Conservation (phyloP, 2,888 invertebrate genomes). For the Ennomos erosarius region DNA sequence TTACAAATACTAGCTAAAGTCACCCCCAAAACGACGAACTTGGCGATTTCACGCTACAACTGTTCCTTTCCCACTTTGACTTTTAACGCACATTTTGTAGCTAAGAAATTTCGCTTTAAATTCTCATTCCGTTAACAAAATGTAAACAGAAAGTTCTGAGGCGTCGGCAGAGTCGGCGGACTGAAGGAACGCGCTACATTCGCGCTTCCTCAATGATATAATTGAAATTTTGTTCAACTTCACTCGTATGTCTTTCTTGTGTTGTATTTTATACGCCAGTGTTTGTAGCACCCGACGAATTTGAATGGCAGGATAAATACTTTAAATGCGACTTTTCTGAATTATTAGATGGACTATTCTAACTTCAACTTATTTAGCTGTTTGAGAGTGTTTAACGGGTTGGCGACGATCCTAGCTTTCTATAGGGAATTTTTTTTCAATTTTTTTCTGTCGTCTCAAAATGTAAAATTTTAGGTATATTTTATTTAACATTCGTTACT, state of each 20-base stretch:
- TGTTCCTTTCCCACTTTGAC: conserved; percentile 55
- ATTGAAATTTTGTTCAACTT: conserved; percentile 75
- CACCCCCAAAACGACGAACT: conserved; percentile 24
- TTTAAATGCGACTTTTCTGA: not conserved
- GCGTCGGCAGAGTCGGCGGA: conserved; percentile 50
- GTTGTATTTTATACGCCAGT: conserved; percentile 25
- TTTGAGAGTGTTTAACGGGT: not conserved
- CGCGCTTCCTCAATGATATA: conserved; percentile 59
- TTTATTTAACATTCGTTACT: no score
- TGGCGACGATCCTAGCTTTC: no score
- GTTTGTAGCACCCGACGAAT: conserved; percentile 12
- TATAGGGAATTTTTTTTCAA: no score
- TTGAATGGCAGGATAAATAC: conserved; percentile 4
- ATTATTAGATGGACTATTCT: not conserved
- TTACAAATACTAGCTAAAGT: conserved; percentile 21
- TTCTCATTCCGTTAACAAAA: conserved; percentile 79
- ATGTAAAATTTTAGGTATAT: no score
- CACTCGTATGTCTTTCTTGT: conserved; percentile 59
- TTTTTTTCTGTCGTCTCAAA: no score
- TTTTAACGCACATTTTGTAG: conserved; percentile 70
- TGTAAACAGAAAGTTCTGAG: conserved; percentile 73
- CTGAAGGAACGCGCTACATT: conserved; percentile 56
- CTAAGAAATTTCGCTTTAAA: conserved; percentile 76
- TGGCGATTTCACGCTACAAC: conserved; percentile 63
- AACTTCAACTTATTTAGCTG: not conserved